Base-by-base conservation (phyloP, 2,888 invertebrate species). In the Callyntrura sp. region DNA sequence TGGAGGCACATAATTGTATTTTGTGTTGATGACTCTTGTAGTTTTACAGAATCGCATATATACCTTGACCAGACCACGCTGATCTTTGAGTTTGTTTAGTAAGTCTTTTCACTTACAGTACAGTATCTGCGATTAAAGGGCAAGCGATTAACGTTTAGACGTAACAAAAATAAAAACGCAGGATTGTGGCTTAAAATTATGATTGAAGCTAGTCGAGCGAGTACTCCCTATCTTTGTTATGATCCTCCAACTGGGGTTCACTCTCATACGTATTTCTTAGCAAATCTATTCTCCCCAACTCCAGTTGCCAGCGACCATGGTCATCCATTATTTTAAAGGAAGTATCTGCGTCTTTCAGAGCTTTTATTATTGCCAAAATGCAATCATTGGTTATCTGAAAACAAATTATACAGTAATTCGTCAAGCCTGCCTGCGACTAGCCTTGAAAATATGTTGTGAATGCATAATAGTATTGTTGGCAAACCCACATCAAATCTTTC, bases 261-360 rank as follows among this genome's bases (percentile, higher is more conserved):
- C 85, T 90, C 73, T 91, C 91, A 48, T 91, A 91, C 17, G 90
- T 91, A 79, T 91, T 91, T 65, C 84, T 68, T 35, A 89, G n/a
- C 17, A 87, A 73, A 20, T 91, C 91, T 14, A 68, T 79, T 51
- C 90, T 62, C 6, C 84, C 90, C 28, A 91, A 90, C 23, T 91
- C 91, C n/a, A 90, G 43, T 55, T 89, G 91, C 91, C 91, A 91
- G 11, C 91, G 90, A 12, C 91, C 91, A 25, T 91, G 91, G 62
- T 91, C 91, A 88, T 90, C 90, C 90, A 90, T 91, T 8, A 91
- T 88, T 88, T 91, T 90, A 23, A 91, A 90, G 0, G 82, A 57
- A 5, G 85, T 78, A n/a, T 91, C 91, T 5, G 78, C 57, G 14
- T 85, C n/a, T 43, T 55, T 73, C 20, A 91, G 48, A 3, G 85